These are phyloP conservation scores for Tetanocera ferruginea DNA, from an alignment of 2,888 invertebrate species.

Conservation along the genomic window DNA sequence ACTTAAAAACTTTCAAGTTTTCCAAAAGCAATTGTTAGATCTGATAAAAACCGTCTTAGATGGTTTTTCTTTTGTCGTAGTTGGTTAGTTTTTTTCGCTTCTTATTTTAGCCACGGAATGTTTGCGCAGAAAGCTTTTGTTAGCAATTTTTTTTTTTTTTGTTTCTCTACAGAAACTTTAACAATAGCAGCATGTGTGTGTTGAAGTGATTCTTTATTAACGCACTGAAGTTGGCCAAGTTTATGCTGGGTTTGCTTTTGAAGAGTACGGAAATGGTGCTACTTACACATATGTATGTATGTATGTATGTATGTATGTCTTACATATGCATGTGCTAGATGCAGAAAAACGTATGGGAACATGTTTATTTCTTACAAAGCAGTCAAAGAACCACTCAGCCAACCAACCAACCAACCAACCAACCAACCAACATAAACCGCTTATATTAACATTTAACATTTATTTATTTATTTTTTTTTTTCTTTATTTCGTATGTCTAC, in stretches of 20 bases:
- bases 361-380: no score
- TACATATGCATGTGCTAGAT: no score
- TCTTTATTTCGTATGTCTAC: no score
- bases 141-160: not conserved
- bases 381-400: no score
- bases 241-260: not conserved
- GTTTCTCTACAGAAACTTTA: not conserved
- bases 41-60: conserved; percentile 28
- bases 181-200: conserved; percentile 28
- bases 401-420: no score
- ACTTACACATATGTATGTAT: no score
- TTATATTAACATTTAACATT: no score
- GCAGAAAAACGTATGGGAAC: no score
- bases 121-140: conserved; percentile 11
- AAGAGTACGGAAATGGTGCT: not conserved
- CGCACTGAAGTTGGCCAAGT: conserved; percentile 31
- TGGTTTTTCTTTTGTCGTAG: not conserved
- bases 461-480: no score
- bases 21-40: conserved; percentile 29
- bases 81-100: not conserved
- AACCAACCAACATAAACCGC: no score
- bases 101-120: no score
- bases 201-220: conserved; percentile 31
- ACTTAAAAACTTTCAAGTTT: conserved; percentile 27
- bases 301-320: no score